Evolutionary conservation across 2,797 vertebrate species (phyloP), one percentile per base, ranked within the genome.

Genomic region (Kryptopterus vitreolus): DNA sequence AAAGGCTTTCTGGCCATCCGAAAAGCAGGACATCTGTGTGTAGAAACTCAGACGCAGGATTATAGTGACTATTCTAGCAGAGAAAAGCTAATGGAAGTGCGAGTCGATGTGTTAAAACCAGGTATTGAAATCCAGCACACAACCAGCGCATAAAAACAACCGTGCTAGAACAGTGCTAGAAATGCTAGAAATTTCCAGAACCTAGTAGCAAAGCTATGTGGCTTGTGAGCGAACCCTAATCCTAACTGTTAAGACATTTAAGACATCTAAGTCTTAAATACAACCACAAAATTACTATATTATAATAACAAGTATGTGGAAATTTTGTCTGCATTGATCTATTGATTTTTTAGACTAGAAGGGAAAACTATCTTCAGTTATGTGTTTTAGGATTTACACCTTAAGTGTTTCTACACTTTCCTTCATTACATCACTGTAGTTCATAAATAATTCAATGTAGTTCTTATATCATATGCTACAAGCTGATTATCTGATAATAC

Each of bases 1-100:
- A 96, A 95, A 88, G 95, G 96, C 48, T 97, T 96, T 76, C 84
- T 97, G 87, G 92, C 95, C 6, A 83, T 96, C 80, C 94, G 95
- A 38, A 97, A 97, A 89, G 93, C 91, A 0, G 95, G 95, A 71
- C 94, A 96, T 68, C 88, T 96, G 31, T 96, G 95, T 1, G 92
- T 96, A 22, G 75, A 90, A 65, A 96, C 94, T 0, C 11, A 70
- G 61, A 78, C 50, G 0, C 92, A 95, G 78, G 85, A 85, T 55
- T 97, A 95, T 91, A 92, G 8, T 0, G 95, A 96, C 90, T 96
- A 96, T 88, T 91, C 94, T 0, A 88, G 90, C 70, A 86, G 20
- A 15, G 88, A 94, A 78, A 98, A 98, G 87, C 71, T 89, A 11
- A 87, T 96, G 93, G 95, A 97, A 90, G 85, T 95, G 43, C 91